phyloP scores from a whole-genome alignment of 2,888 invertebrate genomes.

The Gasteruption jaculator region DNA sequence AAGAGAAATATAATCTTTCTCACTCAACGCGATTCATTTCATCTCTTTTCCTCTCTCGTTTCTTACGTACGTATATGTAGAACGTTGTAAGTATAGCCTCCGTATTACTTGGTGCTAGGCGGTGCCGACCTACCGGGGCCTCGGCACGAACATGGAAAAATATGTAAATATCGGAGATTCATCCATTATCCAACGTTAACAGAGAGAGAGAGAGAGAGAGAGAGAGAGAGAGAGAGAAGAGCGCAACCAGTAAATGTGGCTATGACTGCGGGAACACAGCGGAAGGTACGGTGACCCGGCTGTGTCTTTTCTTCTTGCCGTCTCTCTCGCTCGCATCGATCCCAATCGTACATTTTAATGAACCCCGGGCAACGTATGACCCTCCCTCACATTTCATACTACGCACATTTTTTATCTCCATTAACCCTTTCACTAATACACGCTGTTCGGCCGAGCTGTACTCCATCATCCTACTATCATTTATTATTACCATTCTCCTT shows the following conservation, averaged over 20 bases:
- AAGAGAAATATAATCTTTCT: too few species aligned
- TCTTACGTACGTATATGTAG: too few species aligned
- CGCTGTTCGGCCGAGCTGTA: too few species aligned
- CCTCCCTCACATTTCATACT: not conserved
- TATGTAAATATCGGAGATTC: constrained; percentile 41
- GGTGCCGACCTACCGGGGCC: constrained; percentile 38
- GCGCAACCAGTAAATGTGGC: not conserved
- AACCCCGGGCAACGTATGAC: not conserved
- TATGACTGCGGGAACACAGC: constrained; percentile 22
- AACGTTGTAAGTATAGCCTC: constrained; percentile 10
- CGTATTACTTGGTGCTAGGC: constrained; percentile 41
- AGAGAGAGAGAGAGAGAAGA: constrained; percentile 19
- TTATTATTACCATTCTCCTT: too few species aligned
- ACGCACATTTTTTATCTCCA: not conserved
- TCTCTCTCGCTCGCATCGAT: constrained; percentile 19
- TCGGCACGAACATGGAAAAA: constrained; percentile 41
- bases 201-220: constrained; percentile 19
- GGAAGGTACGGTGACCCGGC: constrained; percentile 31
- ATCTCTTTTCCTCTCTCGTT: constrained; percentile 7
- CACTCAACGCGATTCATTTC: too few species aligned
- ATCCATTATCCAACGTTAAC: constrained; percentile 35
- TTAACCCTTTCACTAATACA: not conserved
- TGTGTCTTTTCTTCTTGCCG: constrained; percentile 13
- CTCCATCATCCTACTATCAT: too few species aligned
- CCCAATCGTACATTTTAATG: not conserved